Base-by-base conservation (phyloP, 2,113 vertebrate species). In the Coturnix japonica region DNA sequence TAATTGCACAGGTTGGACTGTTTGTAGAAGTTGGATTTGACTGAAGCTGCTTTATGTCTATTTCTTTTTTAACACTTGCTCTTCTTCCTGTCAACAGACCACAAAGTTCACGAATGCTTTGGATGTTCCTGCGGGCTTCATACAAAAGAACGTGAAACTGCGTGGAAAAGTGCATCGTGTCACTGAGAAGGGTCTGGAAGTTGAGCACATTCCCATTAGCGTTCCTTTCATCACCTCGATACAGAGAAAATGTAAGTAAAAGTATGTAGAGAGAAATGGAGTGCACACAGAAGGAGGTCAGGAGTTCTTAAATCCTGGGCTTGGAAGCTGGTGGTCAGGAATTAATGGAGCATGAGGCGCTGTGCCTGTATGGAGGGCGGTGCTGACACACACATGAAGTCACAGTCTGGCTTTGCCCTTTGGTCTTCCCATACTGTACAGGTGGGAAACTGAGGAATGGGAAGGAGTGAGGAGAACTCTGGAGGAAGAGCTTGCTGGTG, bases 201-300 rank as follows among this genome's bases (percentile, higher is more conserved):
- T 99, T 60, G 99, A 99, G 71, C 99, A 99, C 76, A 18, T 99
- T 90, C 99, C 99, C 7, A 98, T 99, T 83, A 93, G 95, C 73
- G 33, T 99, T 87, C 99, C 99, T 28, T 37, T 99, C 63, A 14
- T 99, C 76, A 96, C 98, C 41, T 85, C 96, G 2, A 89, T 99
- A 37, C 97, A 98, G 89, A 97, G 90, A 85, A 98, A 94, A 96
- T 94, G 98, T 98, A 97, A 97, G 98, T 97, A 84, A 57, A 91
- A 64, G 31, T 35, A 7, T 0, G 14, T 31, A 51, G 76, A 59
- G 16, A 44, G 54, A 56, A 71, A 21, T 14, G 21, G 67, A 66
- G 12, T 7, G 47, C 47, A 49, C 47, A 23, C 47, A 49, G 47
- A 49, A 23, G 22, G 22, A 23, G 47, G 21, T 23, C 47, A 12